phyloP scores from a whole-genome alignment of 2,888 invertebrate genomes.

The Lasioglossum leucozonium region DNA sequence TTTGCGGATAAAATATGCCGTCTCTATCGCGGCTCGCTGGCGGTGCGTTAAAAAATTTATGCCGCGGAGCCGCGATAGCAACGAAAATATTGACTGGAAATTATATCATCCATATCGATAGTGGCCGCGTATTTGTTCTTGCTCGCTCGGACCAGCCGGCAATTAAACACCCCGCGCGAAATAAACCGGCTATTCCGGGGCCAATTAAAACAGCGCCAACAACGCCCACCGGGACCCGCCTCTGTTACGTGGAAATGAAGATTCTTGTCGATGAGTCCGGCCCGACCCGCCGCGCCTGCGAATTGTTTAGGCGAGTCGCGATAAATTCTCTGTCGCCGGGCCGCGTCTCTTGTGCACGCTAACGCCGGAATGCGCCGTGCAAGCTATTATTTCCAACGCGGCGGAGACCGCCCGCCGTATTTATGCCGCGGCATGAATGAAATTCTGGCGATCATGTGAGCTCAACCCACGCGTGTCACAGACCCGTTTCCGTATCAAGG shows the following conservation, averaged over 20 bases:
- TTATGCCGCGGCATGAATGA: slow-evolving; percentile 63
- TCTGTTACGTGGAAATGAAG: background rate
- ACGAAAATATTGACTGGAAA: slow-evolving; percentile 50
- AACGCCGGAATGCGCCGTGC: background rate
- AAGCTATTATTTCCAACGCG: slow-evolving; percentile 31
- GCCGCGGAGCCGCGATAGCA: background rate
- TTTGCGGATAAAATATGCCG: slow-evolving; percentile 39
- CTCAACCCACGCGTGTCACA: slow-evolving; percentile 52
- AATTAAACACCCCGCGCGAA: slow-evolving; percentile 30
- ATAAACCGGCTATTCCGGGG: slow-evolving; percentile 41
- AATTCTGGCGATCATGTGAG: slow-evolving; percentile 55
- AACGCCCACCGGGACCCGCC: background rate
- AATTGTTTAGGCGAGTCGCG: background rate
- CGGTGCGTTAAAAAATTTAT: slow-evolving; percentile 25
- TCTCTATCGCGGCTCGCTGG: slow-evolving; percentile 8
- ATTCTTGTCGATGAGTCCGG: background rate
- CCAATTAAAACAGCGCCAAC: slow-evolving; percentile 30
- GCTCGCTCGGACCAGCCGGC: background rate
- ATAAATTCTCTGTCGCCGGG: slow-evolving; percentile 1
- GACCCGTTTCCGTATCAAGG: slow-evolving; percentile 47
- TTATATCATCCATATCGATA: slow-evolving; percentile 14
- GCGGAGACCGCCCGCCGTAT: slow-evolving; percentile 28
- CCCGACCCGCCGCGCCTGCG: background rate
- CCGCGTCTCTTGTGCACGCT: background rate
- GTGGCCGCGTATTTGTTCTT: slow-evolving; percentile 29